A percentile compares a stretch with the other conserved stretches of the same genome.
Conservation (phyloP, 2,113 vertebrate genomes). For the Oreotragus oreotragus region DNA sequence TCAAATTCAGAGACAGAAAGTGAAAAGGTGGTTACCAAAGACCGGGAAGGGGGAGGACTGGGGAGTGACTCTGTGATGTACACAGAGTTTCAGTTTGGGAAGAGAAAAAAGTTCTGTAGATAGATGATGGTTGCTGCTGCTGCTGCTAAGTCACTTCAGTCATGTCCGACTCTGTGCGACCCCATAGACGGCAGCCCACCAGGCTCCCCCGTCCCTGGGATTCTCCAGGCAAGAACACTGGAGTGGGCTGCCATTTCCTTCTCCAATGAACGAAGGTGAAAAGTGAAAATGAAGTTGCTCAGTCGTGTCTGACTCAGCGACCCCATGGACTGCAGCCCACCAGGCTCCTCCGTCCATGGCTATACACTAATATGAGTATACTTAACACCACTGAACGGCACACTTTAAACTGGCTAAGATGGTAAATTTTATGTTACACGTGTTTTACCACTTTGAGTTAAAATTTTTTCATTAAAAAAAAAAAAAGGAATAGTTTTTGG, state of each 20-base stretch:
- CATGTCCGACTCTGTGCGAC: rapidly evolving
- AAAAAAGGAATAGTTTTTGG: background rate
- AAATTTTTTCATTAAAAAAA: background rate
- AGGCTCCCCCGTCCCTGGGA: too few species aligned
- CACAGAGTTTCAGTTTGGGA: background rate
- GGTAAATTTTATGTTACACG: background rate
- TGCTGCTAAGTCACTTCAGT: too few species aligned
- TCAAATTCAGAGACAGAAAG: background rate
- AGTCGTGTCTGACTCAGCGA: too few species aligned
- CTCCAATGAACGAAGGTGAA: too few species aligned
- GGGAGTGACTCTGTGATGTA: background rate
- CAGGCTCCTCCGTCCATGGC: too few species aligned
- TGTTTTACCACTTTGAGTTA: background rate
- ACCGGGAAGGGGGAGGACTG: rapidly evolving
- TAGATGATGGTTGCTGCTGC: background rate
- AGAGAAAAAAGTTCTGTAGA: background rate
- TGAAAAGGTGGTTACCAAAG: background rate
- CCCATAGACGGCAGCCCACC: too few species aligned
- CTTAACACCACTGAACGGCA: background rate
- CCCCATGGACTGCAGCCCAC: too few species aligned
- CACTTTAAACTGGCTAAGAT: background rate
- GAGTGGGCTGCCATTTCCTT: too few species aligned
- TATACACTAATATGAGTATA: background rate
- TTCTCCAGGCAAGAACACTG: too few species aligned
- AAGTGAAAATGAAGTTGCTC: too few species aligned